phyloP scores from a whole-genome alignment of 2,113 vertebrate species.

The Micronisus gabar region DNA sequence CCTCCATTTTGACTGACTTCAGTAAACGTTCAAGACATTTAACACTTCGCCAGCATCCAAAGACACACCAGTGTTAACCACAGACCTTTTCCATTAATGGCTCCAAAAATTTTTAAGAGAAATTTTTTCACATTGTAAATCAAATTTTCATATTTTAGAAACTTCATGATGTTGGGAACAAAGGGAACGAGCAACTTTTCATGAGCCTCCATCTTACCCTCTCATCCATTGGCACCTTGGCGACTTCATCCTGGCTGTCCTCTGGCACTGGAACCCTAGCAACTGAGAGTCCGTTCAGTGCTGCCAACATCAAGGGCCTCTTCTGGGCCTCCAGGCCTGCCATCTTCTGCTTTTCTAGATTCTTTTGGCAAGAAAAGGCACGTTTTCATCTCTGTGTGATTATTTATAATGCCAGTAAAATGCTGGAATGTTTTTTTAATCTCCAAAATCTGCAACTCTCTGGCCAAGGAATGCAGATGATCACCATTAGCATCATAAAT shows the following conservation, averaged over 20 bases:
- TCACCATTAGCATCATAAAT: conserved; percentile 61
- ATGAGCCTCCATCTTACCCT: conserved; percentile 77
- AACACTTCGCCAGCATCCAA: neutral
- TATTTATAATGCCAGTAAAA: conserved; percentile 74
- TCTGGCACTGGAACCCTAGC: conserved; percentile 85
- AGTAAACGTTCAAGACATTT: neutral
- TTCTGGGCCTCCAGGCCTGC: conserved; percentile 92
- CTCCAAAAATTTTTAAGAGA: neutral
- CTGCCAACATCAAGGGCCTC: conserved; percentile 93
- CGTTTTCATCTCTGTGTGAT: conserved; percentile 76
- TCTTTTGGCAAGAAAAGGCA: conserved; percentile 90
- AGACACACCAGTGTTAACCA: neutral
- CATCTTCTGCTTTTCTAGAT: conserved; percentile 97
- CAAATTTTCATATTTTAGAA: neutral
- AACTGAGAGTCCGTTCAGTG: conserved; percentile 89
- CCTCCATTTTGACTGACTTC: neutral
- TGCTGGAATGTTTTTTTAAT: conserved; percentile 80
- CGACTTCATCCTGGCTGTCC: conserved; percentile 76
- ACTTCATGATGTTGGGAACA: neutral
- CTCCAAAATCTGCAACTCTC: conserved; percentile 77
- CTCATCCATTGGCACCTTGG: conserved; percentile 86
- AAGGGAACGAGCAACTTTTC: neutral
- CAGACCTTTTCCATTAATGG: neutral
- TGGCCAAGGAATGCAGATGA: conserved; percentile 76
- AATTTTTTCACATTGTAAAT: neutral